These are phyloP conservation scores for Pectinophora gossypiella DNA, from an alignment of 1,140 invertebrate genomes.

Conservation along the genomic window DNA sequence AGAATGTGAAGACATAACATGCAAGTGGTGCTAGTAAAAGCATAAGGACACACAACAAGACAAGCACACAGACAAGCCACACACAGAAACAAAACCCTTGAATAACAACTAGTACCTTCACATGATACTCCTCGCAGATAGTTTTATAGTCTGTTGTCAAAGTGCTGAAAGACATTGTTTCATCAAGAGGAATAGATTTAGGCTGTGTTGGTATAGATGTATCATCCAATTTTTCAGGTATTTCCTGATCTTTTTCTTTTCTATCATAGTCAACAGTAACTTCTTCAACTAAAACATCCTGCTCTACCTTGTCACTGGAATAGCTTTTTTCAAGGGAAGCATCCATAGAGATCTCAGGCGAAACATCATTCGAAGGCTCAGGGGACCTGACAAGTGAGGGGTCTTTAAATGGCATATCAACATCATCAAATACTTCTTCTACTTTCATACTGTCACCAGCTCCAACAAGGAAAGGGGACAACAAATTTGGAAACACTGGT, in stretches of 20 bases:
- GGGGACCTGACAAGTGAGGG: constrained; percentile 7
- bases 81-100: constrained; percentile 32
- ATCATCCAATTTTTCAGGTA: constrained; percentile 16
- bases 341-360: constrained; percentile 14
- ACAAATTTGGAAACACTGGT: constrained; percentile 47
- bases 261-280: constrained; percentile 53
- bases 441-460: constrained; percentile 42
- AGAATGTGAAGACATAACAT: constrained; percentile 28
- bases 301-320: constrained; percentile 51
- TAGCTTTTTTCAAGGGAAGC: constrained; percentile 18
- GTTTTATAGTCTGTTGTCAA: constrained; percentile 72
- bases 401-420: constrained; percentile 21
- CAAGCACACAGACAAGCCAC: constrained; percentile 26
- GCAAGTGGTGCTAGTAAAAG: constrained; percentile 29
- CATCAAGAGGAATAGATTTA: constrained; percentile 57
- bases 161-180: constrained; percentile 60
- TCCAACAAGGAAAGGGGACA: constrained; percentile 55
- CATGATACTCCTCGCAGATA: constrained; percentile 66
- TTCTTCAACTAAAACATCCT: constrained; percentile 66
- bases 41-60: constrained; percentile 29
- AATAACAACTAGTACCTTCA: constrained; percentile 51
- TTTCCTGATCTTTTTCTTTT: constrained; percentile 40
- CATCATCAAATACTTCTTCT: constrained; percentile 45
- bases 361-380: constrained; percentile 13
- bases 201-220: constrained; percentile 25